Evolutionary conservation across 2,797 vertebrate genomes (phyloP), one percentile per base, ranked within the genome.

Genomic region (Anas flavirostris): DNA sequence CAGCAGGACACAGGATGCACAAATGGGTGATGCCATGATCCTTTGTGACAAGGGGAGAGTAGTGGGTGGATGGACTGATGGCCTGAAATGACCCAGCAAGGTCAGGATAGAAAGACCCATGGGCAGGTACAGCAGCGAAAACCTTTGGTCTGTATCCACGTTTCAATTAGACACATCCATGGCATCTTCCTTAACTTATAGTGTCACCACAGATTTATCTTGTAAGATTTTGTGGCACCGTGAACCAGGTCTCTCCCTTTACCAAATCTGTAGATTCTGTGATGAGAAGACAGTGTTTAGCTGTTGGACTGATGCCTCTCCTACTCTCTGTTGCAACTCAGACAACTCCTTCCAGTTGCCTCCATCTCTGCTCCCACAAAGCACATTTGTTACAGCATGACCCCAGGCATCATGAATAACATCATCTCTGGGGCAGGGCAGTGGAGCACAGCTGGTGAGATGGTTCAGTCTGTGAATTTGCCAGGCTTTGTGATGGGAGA

Each of bases 21-120:
- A 78, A 85, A 78, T 7, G 3, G 79, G 26, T 76, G 69, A 10
- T 90, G 53, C 79, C 5, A 0, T 87, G 87, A 96, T 95, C 79
- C 66, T 9, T 23, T 92, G 87, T 96, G 95, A 96, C 96, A 96
- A 92, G 85, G 72, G 58, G 23, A 88, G 68, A 91, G 88, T 53
- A 88, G 85, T 0, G 2, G 58, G 62, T 78, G 73, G 76, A 78
- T 66, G 69, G 53, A 59, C 73, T 46, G 75, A 79, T 0, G 1
- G 73, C 89, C 91, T 92, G 73, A 83, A 73, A 88, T 72, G 73
- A 90, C 85, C 89, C 82, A 73, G n/a, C 69, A 90, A 86, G 59
- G 62, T n/a, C 35, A 83, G 37, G 41, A 16, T 2, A 25, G 50
- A 56, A 5, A 85, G 44, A 69, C 25, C 28, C 10, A 7, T 33